These are phyloP conservation scores for Drosophila takahashii DNA, from an alignment of 1,140 invertebrate genomes.

Conservation along the genomic window DNA sequence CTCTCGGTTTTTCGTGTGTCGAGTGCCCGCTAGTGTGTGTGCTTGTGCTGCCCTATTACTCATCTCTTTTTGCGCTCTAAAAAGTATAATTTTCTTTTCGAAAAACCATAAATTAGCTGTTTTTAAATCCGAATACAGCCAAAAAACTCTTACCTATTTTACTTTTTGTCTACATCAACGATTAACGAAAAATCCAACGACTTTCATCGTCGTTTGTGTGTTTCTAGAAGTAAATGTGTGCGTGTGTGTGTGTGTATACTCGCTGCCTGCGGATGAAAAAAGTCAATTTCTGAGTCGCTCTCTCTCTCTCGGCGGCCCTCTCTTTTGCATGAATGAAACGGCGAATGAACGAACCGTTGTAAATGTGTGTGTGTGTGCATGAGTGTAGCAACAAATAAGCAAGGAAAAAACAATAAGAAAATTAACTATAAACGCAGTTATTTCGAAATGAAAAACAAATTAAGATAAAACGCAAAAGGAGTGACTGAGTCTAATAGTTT, in stretches of 20 bases:
- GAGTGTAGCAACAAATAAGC: constrained; percentile 71
- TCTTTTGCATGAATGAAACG: constrained; percentile 66
- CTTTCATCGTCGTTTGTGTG: constrained; percentile 78
- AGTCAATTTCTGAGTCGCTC: constrained; percentile 67
- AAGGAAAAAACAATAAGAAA: constrained; percentile 69
- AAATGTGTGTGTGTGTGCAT: constrained; percentile 39
- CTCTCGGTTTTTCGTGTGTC: constrained; percentile 35
- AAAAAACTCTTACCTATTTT: constrained; percentile 66
- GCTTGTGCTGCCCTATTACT: constrained; percentile 60
- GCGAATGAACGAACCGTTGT: constrained; percentile 65
- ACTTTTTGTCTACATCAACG: constrained; percentile 83
- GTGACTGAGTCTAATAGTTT: constrained; percentile 13
- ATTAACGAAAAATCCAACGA: constrained; percentile 82
- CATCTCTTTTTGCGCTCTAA: constrained; percentile 50
- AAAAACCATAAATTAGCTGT: not conserved
- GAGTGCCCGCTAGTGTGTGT: constrained; percentile 10
- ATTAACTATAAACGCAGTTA: constrained; percentile 44
- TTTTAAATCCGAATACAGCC: constrained; percentile 51
- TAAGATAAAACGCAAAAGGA: not conserved
- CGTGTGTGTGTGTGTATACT: constrained; percentile 54
- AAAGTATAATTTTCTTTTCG: not conserved
- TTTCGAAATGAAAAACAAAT: not conserved
- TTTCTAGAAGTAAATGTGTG: constrained; percentile 52
- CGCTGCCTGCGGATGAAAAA: constrained; percentile 69
- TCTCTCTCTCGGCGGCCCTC: constrained; percentile 29